These are phyloP conservation scores for Aldrovandia affinis DNA, from an alignment of 2,797 vertebrate species.

Conservation along the genomic window DNA sequence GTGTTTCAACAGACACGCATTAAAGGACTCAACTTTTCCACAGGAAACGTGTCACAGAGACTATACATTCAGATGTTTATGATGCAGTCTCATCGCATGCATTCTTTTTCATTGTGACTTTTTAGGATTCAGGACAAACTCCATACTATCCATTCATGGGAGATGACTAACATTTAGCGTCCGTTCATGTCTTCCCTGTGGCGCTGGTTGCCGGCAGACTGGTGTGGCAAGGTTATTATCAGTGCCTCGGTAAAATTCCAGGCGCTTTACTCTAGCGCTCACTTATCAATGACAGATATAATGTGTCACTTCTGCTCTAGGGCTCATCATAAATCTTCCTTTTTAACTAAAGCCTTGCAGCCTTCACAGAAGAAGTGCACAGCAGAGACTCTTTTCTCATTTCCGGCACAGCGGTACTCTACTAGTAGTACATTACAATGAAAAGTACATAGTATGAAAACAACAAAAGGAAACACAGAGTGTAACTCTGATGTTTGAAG, in stretches of 20 bases:
- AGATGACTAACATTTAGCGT: not conserved
- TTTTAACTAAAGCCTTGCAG: no score
- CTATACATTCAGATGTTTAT: not conserved
- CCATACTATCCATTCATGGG: not conserved
- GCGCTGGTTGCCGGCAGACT: not conserved
- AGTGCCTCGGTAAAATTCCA: not conserved
- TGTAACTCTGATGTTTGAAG: no score
- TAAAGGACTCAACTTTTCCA: not conserved
- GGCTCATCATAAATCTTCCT: not conserved
- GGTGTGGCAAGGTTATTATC: not conserved
- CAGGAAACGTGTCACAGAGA: not conserved
- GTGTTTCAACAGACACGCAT: not conserved
- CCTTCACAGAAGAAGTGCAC: no score
- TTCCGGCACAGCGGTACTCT: no score
- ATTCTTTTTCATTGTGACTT: not conserved
- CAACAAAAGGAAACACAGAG: no score
- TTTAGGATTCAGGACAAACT: not conserved
- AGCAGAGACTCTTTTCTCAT: no score
- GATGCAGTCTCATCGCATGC: not conserved
- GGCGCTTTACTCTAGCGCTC: not conserved
- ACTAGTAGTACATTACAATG: no score
- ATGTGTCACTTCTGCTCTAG: not conserved
- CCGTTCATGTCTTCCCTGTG: not conserved
- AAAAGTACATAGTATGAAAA: no score
- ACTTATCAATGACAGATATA: not conserved